Percentiles rank a stretch among this genome's conserved stretches.
These are phyloP conservation scores for Thymallus thymallus DNA, from an alignment of 2,113 vertebrate species.

Conservation along the genomic window DNA sequence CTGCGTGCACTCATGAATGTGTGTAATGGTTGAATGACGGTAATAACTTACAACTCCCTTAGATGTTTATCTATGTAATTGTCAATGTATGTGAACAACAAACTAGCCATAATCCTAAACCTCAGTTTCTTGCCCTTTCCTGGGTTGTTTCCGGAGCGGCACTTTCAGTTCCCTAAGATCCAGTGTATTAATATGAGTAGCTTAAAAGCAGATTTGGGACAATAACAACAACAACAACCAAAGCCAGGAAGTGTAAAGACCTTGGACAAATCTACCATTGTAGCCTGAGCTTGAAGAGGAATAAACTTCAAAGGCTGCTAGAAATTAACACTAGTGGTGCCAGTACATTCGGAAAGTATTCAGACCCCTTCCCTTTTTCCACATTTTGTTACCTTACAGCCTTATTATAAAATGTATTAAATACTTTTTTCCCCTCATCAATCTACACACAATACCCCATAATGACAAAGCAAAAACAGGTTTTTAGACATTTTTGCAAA, in stretches of 20 bases:
- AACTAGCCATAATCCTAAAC: not conserved
- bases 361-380: too few relatives aligned
- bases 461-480: too few relatives aligned
- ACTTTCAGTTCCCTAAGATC: not conserved
- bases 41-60: too few relatives aligned
- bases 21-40: too few relatives aligned
- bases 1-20: not conserved
- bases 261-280: not conserved
- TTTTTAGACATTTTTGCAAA: too few relatives aligned
- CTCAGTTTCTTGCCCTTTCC: not conserved
- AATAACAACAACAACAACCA: not conserved
- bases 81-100: not conserved
- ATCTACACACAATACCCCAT: too few relatives aligned
- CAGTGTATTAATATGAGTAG: not conserved
- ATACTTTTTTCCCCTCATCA: too few relatives aligned
- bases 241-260: not conserved
- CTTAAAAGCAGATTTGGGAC: not conserved
- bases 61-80: too few relatives aligned
- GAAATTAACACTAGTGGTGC: not conserved
- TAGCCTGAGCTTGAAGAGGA: not conserved
- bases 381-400: too few relatives aligned
- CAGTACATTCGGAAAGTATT: not conserved
- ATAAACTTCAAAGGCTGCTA: slow-evolving; percentile 7
- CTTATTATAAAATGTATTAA: too few relatives aligned
- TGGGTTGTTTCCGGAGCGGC: not conserved